Base-by-base conservation (phyloP, 2,797 vertebrate genomes). In the Hoplostethus atlanticus region DNA sequence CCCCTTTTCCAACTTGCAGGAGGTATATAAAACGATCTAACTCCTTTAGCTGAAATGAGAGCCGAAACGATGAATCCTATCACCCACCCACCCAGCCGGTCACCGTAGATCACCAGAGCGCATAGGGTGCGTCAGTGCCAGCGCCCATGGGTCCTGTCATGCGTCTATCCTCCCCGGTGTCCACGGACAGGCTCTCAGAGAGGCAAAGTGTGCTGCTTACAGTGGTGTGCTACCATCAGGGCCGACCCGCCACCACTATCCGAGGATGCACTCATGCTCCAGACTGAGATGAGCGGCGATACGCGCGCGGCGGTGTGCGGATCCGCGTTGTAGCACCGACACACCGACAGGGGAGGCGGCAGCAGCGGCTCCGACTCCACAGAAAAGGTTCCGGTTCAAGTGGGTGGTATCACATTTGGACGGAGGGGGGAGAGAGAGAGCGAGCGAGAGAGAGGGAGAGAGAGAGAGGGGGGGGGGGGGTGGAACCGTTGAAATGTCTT, bases 381-480 rank as follows among this genome's bases (percentile, higher is more conserved):
- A 58, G 61, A 59, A 86, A 73, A 71, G 80, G 82, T 90, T 89
- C 86, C 86, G 86, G 88, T 88, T 89, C 88, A 86, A 86, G 80
- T 30, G 82, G 84, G 82, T 48, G 40, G 31, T 54, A 64, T 69
- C 55, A 17, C 17, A 50, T 52, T 68, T 54, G 62, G 28, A 52
- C 17, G 48, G 42, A 10, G 42, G 42, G 9, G 9, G 11, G 42
- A 44, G 42, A 44, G 42, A 44, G 40, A 44, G 40, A 44, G 40
- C 15, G 12, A 46, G 13, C 7, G 40, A 44, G 42, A 10, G 42
- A 44, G 42, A 44, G 9, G 11, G 42, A 44, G 42, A 44, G 42
- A 44, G 42, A 44, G 9, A 12, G 42, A 44, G 42, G 9, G 42
- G 9, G 38, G 10, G 38, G 1, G 38, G 10, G 21, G 21, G 21